Percentiles rank a stretch among this genome's conserved stretches.
phyloP scores from a whole-genome alignment of 2,797 vertebrate species.

The Characodon lateralis region DNA sequence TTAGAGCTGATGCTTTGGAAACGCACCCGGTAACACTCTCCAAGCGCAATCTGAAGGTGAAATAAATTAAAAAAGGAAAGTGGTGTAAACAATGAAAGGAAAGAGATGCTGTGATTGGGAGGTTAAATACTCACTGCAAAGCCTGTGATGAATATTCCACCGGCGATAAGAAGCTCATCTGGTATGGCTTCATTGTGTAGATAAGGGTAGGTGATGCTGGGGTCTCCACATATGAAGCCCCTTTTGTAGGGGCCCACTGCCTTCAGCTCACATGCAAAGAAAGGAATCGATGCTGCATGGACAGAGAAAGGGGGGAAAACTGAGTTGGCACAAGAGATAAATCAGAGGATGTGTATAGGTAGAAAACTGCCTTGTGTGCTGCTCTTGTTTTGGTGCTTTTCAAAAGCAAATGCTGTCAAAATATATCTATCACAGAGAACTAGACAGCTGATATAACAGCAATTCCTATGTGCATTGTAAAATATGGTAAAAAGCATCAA shows the following conservation, averaged over 20 bases:
- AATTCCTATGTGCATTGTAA: not conserved
- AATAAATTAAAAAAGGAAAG: not conserved
- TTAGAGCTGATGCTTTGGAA: constrained; percentile 48
- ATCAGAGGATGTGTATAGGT: not conserved
- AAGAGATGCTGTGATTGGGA: not conserved
- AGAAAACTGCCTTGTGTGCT: not conserved
- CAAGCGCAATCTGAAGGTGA: constrained; percentile 66
- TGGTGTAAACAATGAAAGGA: not conserved
- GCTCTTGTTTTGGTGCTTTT: not conserved
- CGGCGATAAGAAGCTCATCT: constrained; percentile 68
- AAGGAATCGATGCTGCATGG: constrained; percentile 75
- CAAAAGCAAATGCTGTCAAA: not conserved
- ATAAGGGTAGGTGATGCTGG: constrained; percentile 74
- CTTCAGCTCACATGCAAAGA: constrained; percentile 75
- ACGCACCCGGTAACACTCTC: constrained; percentile 70
- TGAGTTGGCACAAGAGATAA: not conserved
- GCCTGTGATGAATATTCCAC: constrained; percentile 72
- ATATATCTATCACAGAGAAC: not conserved
- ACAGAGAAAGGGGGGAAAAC: not conserved
- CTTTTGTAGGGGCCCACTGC: constrained; percentile 68
- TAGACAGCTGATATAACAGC: not conserved
- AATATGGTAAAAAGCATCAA: not conserved
- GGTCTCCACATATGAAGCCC: constrained; percentile 79
- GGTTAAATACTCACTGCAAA: constrained; percentile 60
- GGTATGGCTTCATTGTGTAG: constrained; percentile 61